A percentile compares a stretch with the other conserved stretches of the same genome.
phyloP scores from a whole-genome alignment of 2,888 invertebrate species.

The Synanthedon andrenaeformis region DNA sequence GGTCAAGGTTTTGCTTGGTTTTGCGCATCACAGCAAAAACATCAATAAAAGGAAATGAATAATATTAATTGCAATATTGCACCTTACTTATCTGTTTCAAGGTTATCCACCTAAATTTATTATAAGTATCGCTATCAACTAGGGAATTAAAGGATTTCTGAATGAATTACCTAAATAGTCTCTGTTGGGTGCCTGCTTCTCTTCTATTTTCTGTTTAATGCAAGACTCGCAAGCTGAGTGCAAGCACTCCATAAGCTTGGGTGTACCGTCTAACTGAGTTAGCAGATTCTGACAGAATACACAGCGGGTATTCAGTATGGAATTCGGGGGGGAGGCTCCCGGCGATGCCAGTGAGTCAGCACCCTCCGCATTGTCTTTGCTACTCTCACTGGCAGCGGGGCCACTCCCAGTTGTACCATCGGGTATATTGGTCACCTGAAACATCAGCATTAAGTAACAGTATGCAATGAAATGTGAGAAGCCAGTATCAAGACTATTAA shows the following conservation, averaged over 20 bases:
- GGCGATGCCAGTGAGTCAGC: slow-evolving; percentile 55
- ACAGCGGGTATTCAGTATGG: slow-evolving; percentile 54
- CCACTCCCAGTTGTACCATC: slow-evolving; percentile 2
- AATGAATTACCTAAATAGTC: slow-evolving; percentile 42
- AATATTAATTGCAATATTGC: no score
- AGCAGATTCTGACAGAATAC: slow-evolving; percentile 58
- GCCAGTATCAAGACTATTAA: no score
- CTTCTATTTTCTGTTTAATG: slow-evolving; percentile 75
- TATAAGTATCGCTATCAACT: no score
- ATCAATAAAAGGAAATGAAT: no score
- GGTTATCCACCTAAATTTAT: no score
- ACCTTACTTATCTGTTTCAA: no score
- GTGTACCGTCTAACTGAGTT: slow-evolving; percentile 57
- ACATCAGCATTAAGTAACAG: no score
- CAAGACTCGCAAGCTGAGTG: slow-evolving; percentile 87
- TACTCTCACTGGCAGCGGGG: background rate
- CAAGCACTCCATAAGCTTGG: slow-evolving; percentile 88
- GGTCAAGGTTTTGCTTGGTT: no score
- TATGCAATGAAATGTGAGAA: no score
- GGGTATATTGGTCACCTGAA: slow-evolving; percentile 12
- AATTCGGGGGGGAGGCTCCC: slow-evolving; percentile 24
- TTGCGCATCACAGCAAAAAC: no score
- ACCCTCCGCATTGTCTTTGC: slow-evolving; percentile 19
- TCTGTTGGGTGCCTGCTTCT: slow-evolving; percentile 39
- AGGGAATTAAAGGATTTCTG: no score